Evolutionary conservation across 2,797 vertebrate species (phyloP).

Genomic region (Myotis pilosus): DNA sequence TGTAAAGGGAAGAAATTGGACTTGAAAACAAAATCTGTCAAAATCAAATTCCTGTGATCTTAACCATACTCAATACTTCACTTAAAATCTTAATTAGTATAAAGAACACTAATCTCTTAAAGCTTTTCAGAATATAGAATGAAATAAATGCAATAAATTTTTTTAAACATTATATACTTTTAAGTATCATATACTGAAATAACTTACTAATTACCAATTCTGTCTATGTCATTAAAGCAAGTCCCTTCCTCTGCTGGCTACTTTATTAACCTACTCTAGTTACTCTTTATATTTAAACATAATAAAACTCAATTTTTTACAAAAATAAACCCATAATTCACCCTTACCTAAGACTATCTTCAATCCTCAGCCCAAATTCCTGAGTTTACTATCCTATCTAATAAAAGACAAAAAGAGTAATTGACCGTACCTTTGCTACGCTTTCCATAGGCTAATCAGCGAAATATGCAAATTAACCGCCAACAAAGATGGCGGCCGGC

Average conservation of each 20-base stretch:
- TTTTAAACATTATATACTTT: neutral
- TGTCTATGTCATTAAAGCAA: constrained; percentile 18
- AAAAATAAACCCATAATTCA: constrained; percentile 31
- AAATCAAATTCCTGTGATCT: neutral
- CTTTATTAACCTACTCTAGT: constrained; percentile 5
- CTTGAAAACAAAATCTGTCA: constrained; percentile 5
- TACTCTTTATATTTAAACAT: neutral
- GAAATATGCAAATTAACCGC: no score
- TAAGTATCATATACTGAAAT: constrained; percentile 5
- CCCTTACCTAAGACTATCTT: neutral
- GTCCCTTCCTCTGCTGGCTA: neutral
- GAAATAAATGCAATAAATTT: neutral
- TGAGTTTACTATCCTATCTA: neutral
- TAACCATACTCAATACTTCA: neutral
- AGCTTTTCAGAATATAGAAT: neutral
- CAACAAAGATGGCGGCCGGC: no score
- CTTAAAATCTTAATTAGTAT: neutral
- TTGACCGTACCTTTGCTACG: no score
- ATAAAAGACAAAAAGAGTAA: no score
- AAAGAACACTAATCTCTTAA: neutral
- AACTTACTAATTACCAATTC: neutral
- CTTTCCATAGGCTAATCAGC: no score
- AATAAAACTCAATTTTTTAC: constrained; percentile 28
- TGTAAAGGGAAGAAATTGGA: neutral
- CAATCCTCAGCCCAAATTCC: constrained; percentile 12